A percentile compares a stretch with the other conserved stretches of the same genome.
Evolutionary conservation across 2,888 invertebrate genomes (phyloP).

Genomic region (Alloplasta piceator): DNA sequence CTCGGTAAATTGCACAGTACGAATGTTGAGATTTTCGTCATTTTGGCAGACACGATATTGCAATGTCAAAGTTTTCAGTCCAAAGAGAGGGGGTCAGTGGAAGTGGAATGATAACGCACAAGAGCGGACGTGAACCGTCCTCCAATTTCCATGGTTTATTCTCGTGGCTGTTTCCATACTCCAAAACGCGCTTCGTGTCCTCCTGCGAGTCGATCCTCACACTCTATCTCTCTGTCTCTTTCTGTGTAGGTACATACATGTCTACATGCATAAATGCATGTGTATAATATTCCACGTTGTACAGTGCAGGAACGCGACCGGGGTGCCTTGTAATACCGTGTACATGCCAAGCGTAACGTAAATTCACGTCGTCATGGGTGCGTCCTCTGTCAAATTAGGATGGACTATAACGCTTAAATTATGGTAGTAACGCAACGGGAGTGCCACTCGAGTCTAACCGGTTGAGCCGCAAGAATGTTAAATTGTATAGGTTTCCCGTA

Average conservation of each 20-base stretch:
- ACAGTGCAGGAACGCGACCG: not conserved
- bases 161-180: constrained; percentile 61
- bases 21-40: not conserved
- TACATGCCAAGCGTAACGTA: constrained; percentile 71
- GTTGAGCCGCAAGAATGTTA: constrained; percentile 53
- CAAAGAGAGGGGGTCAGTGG: not conserved
- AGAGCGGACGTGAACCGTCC: constrained; percentile 55
- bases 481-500: constrained; percentile 56
- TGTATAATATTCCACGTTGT: not conserved
- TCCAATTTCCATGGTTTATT: constrained; percentile 69
- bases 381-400: constrained; percentile 74
- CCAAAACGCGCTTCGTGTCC: constrained; percentile 15
- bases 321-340: constrained; percentile 63
- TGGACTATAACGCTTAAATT: constrained; percentile 73
- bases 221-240: constrained; percentile 8
- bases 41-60: constrained; percentile 2
- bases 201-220: constrained; percentile 16
- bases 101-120: constrained; percentile 9
- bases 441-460: constrained; percentile 66
- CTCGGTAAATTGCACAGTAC: too few relatives aligned
- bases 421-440: constrained; percentile 69
- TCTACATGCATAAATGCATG: not conserved
- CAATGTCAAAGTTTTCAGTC: constrained; percentile 42
- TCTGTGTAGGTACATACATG: not conserved
- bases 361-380: constrained; percentile 71